Evolutionary conservation across 2,888 invertebrate genomes (phyloP).

Genomic region (Meiosimyza platycephala): DNA sequence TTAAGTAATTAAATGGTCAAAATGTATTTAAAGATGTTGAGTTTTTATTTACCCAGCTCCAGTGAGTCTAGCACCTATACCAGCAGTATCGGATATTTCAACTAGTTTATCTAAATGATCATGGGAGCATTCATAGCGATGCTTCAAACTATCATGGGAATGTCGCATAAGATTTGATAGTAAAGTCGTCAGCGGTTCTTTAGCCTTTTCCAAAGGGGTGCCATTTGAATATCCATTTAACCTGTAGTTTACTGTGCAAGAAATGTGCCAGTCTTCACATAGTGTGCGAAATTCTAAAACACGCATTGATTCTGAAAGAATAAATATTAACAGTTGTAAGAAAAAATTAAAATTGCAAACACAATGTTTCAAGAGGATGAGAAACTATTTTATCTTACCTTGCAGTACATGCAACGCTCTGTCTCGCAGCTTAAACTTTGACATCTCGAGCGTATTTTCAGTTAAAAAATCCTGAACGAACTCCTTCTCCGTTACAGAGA

Average conservation of each 20-base stretch:
- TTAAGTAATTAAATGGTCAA: constrained; percentile 8
- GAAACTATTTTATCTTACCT: constrained; percentile 68
- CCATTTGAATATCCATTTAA: background rate
- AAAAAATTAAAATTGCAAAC: background rate
- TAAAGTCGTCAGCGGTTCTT: constrained; percentile 53
- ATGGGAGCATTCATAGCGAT: constrained; percentile 94
- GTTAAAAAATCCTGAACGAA: constrained; percentile 77
- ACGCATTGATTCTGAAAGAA: constrained; percentile 81
- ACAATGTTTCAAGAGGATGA: background rate
- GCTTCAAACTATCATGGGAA: constrained; percentile 88
- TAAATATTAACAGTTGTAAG: background rate
- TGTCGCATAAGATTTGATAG: constrained; percentile 88
- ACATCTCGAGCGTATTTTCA: constrained; percentile 73
- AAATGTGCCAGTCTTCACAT: constrained; percentile 49
- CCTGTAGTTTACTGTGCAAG: too few relatives aligned
- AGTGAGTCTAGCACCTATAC: constrained; percentile 90
- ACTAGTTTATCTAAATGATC: constrained; percentile 86
- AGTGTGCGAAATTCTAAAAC: constrained; percentile 84
- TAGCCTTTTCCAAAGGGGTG: background rate
- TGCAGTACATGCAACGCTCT: constrained; percentile 90
- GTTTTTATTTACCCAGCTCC: constrained; percentile 81
- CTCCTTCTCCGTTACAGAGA: constrained; percentile 71
- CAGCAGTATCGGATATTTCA: constrained; percentile 73
- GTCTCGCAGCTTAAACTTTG: constrained; percentile 81
- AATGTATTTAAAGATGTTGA: background rate